A percentile compares a stretch with the other conserved stretches of the same genome.
These are phyloP conservation scores for Pentalonia nigronervosa DNA, from an alignment of 1,140 invertebrate species.

Conservation along the genomic window DNA sequence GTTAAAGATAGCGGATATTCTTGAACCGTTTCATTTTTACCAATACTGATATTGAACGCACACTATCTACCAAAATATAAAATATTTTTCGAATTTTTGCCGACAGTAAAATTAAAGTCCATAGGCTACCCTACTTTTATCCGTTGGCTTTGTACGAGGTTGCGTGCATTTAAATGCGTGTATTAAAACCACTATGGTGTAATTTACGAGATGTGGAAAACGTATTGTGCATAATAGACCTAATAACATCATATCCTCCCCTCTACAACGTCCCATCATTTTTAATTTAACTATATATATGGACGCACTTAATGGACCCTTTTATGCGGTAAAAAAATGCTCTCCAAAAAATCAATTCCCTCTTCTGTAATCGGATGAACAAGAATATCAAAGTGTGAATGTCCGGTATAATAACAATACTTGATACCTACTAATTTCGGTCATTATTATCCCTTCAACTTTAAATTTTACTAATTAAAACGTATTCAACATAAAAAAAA, in stretches of 20 bases:
- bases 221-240: constrained; percentile 41
- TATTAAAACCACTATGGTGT: constrained; percentile 38
- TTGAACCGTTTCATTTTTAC: background rate
- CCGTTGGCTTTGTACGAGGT: background rate
- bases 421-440: background rate
- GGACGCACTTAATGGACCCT: constrained; percentile 23
- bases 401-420: constrained; percentile 7
- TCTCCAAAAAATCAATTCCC: background rate
- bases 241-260: constrained; percentile 35
- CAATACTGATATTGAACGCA: background rate
- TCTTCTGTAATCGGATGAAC: constrained; percentile 12
- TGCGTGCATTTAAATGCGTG: constrained; percentile 16
- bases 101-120: constrained; percentile 8
- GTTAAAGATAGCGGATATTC: background rate
- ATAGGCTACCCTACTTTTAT: background rate
- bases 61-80: background rate
- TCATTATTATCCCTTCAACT: background rate
- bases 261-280: constrained; percentile 34
- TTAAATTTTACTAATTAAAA: background rate
- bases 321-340: background rate
- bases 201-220: constrained; percentile 36
- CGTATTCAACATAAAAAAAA: background rate
- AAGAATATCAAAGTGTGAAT: constrained; percentile 20
- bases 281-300: constrained; percentile 41
- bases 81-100: background rate